phyloP scores from a whole-genome alignment of 1,140 invertebrate genomes.

The Scaptomyza montana region DNA sequence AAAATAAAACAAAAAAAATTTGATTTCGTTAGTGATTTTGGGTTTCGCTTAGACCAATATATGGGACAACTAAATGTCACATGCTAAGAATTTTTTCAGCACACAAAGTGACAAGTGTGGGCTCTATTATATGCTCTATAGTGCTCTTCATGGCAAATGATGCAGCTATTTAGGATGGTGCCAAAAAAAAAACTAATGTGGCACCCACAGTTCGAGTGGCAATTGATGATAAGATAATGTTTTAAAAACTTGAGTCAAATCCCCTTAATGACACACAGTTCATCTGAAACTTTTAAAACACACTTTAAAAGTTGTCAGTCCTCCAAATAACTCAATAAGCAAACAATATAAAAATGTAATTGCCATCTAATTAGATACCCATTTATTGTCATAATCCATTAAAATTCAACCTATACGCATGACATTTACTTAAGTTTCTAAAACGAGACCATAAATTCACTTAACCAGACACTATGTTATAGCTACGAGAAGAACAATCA shows the following conservation, averaged over 20 bases:
- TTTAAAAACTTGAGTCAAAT: not conserved
- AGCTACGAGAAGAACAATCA: not conserved
- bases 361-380: slow-evolving; percentile 2
- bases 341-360: not conserved
- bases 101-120: slow-evolving; percentile 37
- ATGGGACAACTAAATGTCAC: slow-evolving; percentile 71
- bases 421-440: slow-evolving; percentile 15
- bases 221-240: slow-evolving; percentile 3
- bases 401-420: not conserved
- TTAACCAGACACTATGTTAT: not conserved
- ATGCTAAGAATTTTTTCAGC: slow-evolving; percentile 56
- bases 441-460: not conserved
- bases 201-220: slow-evolving; percentile 15
- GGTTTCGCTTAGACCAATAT: slow-evolving; percentile 36
- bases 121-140: slow-evolving; percentile 28
- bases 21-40: slow-evolving; percentile 13
- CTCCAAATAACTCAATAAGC: slow-evolving; percentile 23
- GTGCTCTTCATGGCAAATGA: slow-evolving; percentile 19
- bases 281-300: not conserved
- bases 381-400: slow-evolving; percentile 9
- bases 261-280: no score
- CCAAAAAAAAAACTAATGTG: slow-evolving; percentile 57
- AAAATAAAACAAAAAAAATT: slow-evolving; percentile 24
- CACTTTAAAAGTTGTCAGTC: not conserved
- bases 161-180: slow-evolving; percentile 52